phyloP scores from a whole-genome alignment of 2,888 invertebrate species.

The Stegana nigrithorax region DNA sequence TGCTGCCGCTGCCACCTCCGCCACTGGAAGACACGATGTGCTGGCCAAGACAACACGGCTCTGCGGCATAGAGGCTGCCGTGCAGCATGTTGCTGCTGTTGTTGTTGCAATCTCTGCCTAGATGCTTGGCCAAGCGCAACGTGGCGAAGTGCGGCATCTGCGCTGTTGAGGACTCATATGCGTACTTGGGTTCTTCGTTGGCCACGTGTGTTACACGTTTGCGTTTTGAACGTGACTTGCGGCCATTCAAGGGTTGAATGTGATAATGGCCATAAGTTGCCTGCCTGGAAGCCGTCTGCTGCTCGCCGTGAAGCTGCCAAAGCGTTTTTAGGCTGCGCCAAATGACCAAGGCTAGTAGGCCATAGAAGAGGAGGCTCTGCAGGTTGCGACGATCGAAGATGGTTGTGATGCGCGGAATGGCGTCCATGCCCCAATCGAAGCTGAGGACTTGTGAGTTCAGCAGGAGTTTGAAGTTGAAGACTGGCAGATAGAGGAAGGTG shows the following conservation, averaged over 20 bases:
- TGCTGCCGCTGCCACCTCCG: conserved; percentile 14
- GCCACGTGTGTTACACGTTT: conserved; percentile 45
- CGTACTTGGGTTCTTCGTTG: conserved; percentile 30
- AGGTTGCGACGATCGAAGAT: conserved; percentile 84
- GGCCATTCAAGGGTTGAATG: conserved; percentile 52
- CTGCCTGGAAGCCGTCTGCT: conserved; percentile 21
- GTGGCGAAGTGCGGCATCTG: conserved; percentile 33
- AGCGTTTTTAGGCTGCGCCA: conserved; percentile 55
- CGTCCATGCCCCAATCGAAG: conserved; percentile 99
- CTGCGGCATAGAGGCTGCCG: conserved; percentile 24
- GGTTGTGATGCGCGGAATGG: conserved; percentile 86
- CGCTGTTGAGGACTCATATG: conserved; percentile 32
- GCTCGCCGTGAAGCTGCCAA: conserved; percentile 20
- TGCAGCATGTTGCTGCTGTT: conserved; percentile 29
- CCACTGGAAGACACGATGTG: conserved; percentile 53
- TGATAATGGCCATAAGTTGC: conserved; percentile 48
- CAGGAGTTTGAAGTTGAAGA: conserved; percentile 88
- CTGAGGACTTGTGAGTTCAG: conserved; percentile 89
- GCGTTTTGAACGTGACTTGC: conserved; percentile 66
- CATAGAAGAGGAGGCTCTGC: conserved; percentile 81
- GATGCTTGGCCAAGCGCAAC: conserved; percentile 28
- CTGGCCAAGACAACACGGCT: conserved; percentile 31
- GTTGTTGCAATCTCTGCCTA: conserved; percentile 45
- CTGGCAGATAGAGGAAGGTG: conserved; percentile 92
- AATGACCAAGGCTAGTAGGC: conserved; percentile 64